Conservation (phyloP, 2,888 invertebrate species). For the Theretra japonica region DNA sequence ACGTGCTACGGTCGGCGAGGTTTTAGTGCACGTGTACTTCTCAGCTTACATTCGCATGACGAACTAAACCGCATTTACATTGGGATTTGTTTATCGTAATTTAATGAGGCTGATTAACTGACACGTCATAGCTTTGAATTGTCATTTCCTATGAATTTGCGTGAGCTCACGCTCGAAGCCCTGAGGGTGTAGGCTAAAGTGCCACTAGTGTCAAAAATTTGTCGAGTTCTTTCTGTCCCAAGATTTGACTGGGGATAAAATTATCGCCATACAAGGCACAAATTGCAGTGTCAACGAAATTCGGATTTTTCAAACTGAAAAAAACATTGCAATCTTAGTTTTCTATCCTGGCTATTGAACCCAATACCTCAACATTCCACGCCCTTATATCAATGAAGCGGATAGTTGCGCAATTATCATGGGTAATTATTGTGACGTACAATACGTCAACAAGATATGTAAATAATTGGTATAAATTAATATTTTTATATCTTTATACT, state of each 20-base stretch:
- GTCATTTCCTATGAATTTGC: neutral
- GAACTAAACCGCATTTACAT: conserved; percentile 9
- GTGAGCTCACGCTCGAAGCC: too few relatives aligned
- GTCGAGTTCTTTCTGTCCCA: too few relatives aligned
- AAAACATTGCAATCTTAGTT: too few relatives aligned
- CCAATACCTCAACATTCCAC: too few relatives aligned
- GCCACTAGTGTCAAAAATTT: too few relatives aligned
- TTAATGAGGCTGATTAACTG: conserved; percentile 17
- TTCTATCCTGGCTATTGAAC: too few relatives aligned
- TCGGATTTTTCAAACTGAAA: too few relatives aligned
- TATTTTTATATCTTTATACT: neutral
- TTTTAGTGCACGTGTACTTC: conserved; percentile 8
- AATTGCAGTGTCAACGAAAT: too few relatives aligned
- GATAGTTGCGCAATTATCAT: neutral
- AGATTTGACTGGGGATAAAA: too few relatives aligned
- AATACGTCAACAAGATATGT: neutral
- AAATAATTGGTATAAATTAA: neutral
- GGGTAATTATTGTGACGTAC: neutral
- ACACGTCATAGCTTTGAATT: neutral
- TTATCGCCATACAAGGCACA: too few relatives aligned
- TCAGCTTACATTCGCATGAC: conserved; percentile 24
- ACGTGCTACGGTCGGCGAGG: neutral
- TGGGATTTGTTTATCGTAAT: conserved; percentile 1
- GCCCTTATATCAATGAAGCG: neutral
- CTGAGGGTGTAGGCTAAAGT: too few relatives aligned